A percentile compares a stretch with the other conserved stretches of the same genome.
Evolutionary conservation across 2,888 invertebrate species (phyloP).

Genomic region (Tenodera sinensis): DNA sequence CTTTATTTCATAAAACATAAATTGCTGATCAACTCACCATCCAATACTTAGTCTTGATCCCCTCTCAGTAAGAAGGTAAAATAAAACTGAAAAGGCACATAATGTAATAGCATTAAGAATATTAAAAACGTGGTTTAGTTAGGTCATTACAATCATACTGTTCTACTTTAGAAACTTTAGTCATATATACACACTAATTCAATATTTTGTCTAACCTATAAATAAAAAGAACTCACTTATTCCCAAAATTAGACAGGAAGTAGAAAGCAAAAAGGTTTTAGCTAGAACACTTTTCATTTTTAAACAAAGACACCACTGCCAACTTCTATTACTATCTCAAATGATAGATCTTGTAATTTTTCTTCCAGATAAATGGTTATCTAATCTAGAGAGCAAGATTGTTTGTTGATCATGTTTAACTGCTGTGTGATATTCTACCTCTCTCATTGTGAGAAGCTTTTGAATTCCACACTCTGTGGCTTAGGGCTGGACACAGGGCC

Average conservation of each 20-base stretch:
- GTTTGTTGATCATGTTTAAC: background rate
- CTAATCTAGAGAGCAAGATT: background rate
- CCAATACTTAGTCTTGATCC: slow-evolving; percentile 51
- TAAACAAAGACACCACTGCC: background rate
- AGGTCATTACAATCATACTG: background rate
- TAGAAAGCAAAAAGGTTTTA: slow-evolving; percentile 1
- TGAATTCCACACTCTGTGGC: too few relatives aligned
- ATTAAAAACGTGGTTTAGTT: background rate
- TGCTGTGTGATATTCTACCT: background rate
- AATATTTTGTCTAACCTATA: background rate
- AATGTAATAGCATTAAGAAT: background rate
- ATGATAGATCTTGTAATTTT: background rate
- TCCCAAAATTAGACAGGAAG: background rate
- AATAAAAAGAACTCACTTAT: slow-evolving; percentile 17
- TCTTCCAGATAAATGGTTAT: background rate
- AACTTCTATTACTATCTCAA: background rate
- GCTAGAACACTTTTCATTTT: slow-evolving; percentile 20
- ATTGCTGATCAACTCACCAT: slow-evolving; percentile 43
- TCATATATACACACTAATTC: too few relatives aligned
- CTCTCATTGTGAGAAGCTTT: too few relatives aligned
- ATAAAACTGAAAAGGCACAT: slow-evolving; percentile 37
- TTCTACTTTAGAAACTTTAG: too few relatives aligned
- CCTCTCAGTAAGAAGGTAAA: slow-evolving; percentile 50
- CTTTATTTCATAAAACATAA: background rate
- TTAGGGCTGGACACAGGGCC: too few relatives aligned